phyloP scores from a whole-genome alignment of 2,797 vertebrate species.

The Agapornis canus region DNA sequence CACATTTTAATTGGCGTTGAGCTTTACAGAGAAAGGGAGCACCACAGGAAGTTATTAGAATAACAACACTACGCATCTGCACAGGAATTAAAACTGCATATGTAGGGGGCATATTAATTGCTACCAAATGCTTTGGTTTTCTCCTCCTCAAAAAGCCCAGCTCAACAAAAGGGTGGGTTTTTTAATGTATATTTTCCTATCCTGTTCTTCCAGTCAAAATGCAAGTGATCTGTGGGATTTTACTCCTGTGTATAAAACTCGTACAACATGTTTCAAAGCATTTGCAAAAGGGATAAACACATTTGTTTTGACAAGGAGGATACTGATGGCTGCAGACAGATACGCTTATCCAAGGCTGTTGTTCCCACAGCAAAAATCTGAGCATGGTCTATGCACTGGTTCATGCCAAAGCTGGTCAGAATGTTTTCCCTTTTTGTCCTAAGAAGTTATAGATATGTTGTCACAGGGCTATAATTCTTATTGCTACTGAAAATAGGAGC shows the following conservation, averaged over 20 bases:
- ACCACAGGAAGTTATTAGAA: slow-evolving; percentile 69
- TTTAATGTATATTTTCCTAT: not conserved
- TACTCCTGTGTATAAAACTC: not conserved
- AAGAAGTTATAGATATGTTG: not conserved
- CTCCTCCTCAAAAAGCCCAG: not conserved
- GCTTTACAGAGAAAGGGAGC: slow-evolving; percentile 60
- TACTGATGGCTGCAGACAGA: not conserved
- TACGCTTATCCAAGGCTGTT: not conserved
- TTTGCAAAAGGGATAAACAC: slow-evolving; percentile 15
- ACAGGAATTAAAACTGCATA: slow-evolving; percentile 45
- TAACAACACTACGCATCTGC: slow-evolving; percentile 66
- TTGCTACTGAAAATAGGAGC: not conserved
- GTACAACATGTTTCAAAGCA: not conserved
- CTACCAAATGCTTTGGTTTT: slow-evolving; percentile 53
- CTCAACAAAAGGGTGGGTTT: not conserved
- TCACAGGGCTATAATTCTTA: not conserved
- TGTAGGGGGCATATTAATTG: slow-evolving; percentile 48
- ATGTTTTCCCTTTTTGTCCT: not conserved
- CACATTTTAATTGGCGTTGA: slow-evolving; percentile 72
- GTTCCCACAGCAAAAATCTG: not conserved
- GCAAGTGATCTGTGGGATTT: not conserved
- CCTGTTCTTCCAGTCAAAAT: not conserved
- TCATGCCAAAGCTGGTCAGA: not conserved
- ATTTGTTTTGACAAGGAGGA: slow-evolving; percentile 30
- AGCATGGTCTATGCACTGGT: not conserved